phyloP scores from a whole-genome alignment of 37 sponge, comb jelly and placozoan species.

The Dysidea cf. avara region DNA sequence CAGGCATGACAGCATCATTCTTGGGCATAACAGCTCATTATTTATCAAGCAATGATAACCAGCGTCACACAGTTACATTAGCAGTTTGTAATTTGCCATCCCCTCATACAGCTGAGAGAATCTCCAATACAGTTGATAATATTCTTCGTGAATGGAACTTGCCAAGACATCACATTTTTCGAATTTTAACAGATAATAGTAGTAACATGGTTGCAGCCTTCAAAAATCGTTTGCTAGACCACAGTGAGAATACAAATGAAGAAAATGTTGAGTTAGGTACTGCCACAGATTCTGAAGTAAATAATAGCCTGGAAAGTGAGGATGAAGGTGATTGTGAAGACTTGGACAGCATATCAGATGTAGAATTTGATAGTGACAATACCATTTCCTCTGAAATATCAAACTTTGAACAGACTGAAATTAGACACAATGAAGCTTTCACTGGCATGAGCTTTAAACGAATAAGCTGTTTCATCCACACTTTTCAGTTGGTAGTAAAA shows the following conservation, averaged over 20 bases:
- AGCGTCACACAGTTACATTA: slow-evolving; percentile 5
- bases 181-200: slow-evolving; percentile 19
- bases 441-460: no score
- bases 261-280: neutral
- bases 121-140: neutral
- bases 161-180: neutral
- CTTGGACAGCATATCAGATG: neutral
- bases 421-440: neutral
- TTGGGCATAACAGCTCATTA: slow-evolving; percentile 24
- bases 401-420: slow-evolving; percentile 10
- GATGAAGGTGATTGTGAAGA: neutral
- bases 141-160: slow-evolving; percentile 21
- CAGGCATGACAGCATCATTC: slow-evolving; percentile 20
- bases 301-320: no score
- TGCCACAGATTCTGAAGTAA: no score
- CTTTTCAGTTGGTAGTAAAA: slow-evolving; percentile 14
- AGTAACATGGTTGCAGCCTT: slow-evolving; percentile 33
- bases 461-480: slow-evolving; percentile 7
- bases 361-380: no score
- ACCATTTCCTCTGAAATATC: no score
- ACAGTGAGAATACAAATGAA: neutral
- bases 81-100: slow-evolving; percentile 1
- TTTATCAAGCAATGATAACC: neutral
- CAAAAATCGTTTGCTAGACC: neutral
- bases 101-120: slow-evolving; percentile 1